phyloP scores from a whole-genome alignment of 2,113 vertebrate genomes.

The Vulpes vulpes region DNA sequence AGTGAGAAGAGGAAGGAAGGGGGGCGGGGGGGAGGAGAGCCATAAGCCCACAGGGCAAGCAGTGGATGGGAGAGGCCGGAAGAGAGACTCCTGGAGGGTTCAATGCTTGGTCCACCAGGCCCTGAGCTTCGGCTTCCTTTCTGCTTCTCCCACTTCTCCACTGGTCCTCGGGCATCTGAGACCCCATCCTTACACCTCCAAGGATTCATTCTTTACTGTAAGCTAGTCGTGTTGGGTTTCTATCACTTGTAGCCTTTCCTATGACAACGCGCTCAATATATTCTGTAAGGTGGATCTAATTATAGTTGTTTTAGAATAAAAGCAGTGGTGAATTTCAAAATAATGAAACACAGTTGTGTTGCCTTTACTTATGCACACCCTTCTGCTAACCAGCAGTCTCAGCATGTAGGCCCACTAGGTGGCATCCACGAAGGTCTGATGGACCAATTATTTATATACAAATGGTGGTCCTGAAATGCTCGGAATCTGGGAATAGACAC shows the following conservation, averaged over 20 bases:
- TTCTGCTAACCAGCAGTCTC: not conserved
- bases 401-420: rapidly evolving
- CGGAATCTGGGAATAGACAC: not conserved
- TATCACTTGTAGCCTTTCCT: not conserved
- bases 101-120: rapidly evolving
- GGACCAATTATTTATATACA: not conserved
- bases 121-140: not conserved
- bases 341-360: rapidly evolving
- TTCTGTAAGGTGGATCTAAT: not conserved
- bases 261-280: not conserved
- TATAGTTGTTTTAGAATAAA: not conserved
- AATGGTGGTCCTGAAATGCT: not conserved
- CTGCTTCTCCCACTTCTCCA: too few species aligned
- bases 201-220: not conserved
- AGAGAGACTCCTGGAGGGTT: rapidly evolving
- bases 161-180: rapidly evolving
- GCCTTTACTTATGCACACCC: rapidly evolving
- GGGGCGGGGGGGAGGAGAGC: too few species aligned
- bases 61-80: not conserved
- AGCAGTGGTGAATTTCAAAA: not conserved
- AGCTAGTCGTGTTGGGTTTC: not conserved
- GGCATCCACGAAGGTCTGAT: too few species aligned
- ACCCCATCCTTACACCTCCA: too few species aligned
- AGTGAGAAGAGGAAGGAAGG: not conserved
- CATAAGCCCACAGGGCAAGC: not conserved